Conservation (phyloP, 2,888 invertebrate genomes). For the Hipparchia sbordonii region DNA sequence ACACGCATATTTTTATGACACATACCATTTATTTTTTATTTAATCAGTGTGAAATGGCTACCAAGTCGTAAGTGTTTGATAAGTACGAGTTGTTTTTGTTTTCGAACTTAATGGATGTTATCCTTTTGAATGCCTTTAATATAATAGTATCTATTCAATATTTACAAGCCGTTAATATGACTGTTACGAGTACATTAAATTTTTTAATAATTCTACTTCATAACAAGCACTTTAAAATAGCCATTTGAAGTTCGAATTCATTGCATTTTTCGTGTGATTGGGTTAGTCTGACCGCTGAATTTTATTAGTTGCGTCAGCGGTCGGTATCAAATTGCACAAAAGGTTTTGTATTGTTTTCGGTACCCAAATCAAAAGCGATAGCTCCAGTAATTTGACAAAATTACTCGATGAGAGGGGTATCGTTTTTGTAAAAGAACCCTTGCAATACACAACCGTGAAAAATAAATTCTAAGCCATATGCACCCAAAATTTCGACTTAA, state of each 20-base stretch:
- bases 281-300: constrained; percentile 57
- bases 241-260: constrained; percentile 23
- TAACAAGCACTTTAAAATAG: not conserved
- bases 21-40: constrained; percentile 67
- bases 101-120: constrained; percentile 35
- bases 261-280: constrained; percentile 45
- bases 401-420: constrained; percentile 62
- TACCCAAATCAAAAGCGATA: constrained; percentile 73
- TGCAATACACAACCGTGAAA: constrained; percentile 36
- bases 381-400: constrained; percentile 72
- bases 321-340: constrained; percentile 75
- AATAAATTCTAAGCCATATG: constrained; percentile 55
- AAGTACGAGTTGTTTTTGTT: constrained; percentile 47
- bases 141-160: constrained; percentile 2
- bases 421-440: constrained; percentile 47
- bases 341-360: constrained; percentile 72
- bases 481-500: constrained; percentile 38
- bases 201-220: not conserved
- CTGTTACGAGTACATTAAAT: not conserved
- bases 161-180: not conserved
- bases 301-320: constrained; percentile 60
- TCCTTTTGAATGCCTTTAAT: constrained; percentile 22
- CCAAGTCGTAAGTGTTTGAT: constrained; percentile 65
- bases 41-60: constrained; percentile 76
- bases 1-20: constrained; percentile 80